Evolutionary conservation across 2,113 vertebrate genomes (phyloP).

Genomic region (Nannobrachium achirus): DNA sequence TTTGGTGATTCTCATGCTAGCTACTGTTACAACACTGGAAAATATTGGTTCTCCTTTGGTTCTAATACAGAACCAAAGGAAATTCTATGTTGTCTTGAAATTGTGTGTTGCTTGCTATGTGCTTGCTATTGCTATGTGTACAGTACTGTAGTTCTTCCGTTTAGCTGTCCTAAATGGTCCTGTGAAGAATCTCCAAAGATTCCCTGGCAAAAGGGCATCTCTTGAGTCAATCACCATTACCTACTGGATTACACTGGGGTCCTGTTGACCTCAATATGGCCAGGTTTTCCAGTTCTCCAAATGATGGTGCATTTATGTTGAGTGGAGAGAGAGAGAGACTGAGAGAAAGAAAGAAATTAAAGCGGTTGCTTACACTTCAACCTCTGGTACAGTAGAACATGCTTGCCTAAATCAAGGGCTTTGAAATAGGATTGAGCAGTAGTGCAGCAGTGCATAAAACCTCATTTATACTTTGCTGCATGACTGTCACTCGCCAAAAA

Average conservation of each 20-base stretch:
- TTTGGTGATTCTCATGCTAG: background rate
- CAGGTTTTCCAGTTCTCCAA: no score
- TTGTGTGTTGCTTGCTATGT: no score
- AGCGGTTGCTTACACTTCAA: background rate
- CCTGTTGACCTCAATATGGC: constrained; percentile 14
- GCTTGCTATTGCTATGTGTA: no score
- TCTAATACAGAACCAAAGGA: background rate
- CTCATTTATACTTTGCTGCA: no score
- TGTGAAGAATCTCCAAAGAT: background rate
- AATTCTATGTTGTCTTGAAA: no score
- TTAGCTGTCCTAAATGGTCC: background rate
- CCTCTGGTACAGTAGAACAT: no score
- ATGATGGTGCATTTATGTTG: no score
- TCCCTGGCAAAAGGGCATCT: background rate
- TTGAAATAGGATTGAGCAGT: no score
- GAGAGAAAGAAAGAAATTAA: no score
- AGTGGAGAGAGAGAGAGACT: background rate
- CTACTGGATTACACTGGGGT: constrained; percentile 1
- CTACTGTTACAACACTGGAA: background rate
- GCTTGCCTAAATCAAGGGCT: no score
- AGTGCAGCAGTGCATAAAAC: no score
- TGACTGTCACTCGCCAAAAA: no score
- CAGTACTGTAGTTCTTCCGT: background rate
- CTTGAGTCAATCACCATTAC: background rate
- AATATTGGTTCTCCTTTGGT: background rate